phyloP scores from a whole-genome alignment of 2,113 vertebrate genomes.

The Rattus rattus region DNA sequence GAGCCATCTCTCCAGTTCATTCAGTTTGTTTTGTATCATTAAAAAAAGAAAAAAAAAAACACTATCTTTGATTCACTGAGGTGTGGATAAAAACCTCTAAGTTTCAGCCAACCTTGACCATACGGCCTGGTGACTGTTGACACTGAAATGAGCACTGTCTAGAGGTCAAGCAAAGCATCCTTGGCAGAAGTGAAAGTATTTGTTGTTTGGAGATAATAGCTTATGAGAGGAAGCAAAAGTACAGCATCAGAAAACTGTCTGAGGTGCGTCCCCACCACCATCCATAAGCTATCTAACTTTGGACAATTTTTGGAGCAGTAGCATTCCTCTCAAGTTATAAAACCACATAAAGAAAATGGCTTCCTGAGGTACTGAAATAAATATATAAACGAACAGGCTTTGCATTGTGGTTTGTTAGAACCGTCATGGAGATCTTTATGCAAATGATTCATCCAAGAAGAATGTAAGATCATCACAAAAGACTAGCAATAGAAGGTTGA shows the following conservation, averaged over 20 bases:
- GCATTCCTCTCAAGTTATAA: not conserved
- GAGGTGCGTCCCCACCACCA: not conserved
- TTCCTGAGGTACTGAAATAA: not conserved
- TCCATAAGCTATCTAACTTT: not conserved
- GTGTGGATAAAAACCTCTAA: not conserved
- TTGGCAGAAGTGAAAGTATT: not conserved
- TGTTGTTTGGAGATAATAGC: not conserved
- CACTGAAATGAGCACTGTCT: not conserved
- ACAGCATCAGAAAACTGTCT: not conserved
- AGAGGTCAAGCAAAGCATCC: not conserved
- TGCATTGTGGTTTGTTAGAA: not conserved
- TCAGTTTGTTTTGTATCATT: not conserved
- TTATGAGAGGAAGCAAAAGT: not conserved
- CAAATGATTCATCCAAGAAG: not conserved
- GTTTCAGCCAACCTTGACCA: not conserved
- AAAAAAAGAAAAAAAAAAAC: not conserved
- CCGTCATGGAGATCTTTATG: not conserved
- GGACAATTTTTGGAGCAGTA: not conserved
- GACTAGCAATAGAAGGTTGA: not conserved
- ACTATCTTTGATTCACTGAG: not conserved
- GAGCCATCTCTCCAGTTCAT: no score
- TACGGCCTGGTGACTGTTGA: not conserved
- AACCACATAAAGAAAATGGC: not conserved
- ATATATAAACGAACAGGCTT: not conserved
- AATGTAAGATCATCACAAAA: slow-evolving; percentile 36